Evolutionary conservation across 2,888 invertebrate species (phyloP).

Genomic region (Drosophila conformis): DNA sequence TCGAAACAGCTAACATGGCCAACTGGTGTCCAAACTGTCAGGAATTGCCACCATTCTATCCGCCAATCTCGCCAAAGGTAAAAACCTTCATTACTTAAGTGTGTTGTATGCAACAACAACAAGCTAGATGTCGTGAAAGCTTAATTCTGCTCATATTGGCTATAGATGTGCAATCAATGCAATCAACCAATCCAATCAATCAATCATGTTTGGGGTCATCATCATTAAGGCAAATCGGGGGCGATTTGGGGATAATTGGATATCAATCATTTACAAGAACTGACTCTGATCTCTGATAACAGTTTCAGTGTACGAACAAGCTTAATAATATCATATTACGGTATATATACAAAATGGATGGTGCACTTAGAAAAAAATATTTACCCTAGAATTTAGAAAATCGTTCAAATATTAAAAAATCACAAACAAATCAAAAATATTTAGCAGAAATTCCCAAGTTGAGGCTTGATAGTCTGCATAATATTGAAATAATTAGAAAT

Average conservation of each 20-base stretch:
- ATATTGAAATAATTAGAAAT: not conserved
- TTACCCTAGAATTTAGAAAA: not conserved
- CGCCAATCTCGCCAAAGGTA: slow-evolving; percentile 81
- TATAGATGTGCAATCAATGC: slow-evolving; percentile 12
- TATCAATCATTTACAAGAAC: slow-evolving; percentile 9
- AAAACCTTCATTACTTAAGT: slow-evolving; percentile 22
- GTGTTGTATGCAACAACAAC: slow-evolving; percentile 9
- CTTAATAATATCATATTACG: not conserved
- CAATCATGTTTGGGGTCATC: slow-evolving; percentile 33
- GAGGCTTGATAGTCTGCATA: not conserved
- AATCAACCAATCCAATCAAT: slow-evolving; percentile 33
- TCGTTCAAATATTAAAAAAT: not conserved
- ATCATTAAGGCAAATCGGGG: slow-evolving; percentile 23
- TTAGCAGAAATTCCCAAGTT: not conserved
- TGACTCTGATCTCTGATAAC: not conserved
- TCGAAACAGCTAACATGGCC: slow-evolving; percentile 63
- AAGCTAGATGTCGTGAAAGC: slow-evolving; percentile 7
- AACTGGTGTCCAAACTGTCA: slow-evolving; percentile 83
- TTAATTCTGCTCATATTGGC: slow-evolving; percentile 3
- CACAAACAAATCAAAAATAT: not conserved
- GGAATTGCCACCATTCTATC: slow-evolving; percentile 78
- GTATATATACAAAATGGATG: not conserved
- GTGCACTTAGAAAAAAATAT: not conserved
- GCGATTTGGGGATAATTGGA: not conserved
- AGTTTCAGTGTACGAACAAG: not conserved